These are phyloP conservation scores for Rhizoglyphus robini DNA, from an alignment of 1,140 invertebrate species.

Conservation along the genomic window DNA sequence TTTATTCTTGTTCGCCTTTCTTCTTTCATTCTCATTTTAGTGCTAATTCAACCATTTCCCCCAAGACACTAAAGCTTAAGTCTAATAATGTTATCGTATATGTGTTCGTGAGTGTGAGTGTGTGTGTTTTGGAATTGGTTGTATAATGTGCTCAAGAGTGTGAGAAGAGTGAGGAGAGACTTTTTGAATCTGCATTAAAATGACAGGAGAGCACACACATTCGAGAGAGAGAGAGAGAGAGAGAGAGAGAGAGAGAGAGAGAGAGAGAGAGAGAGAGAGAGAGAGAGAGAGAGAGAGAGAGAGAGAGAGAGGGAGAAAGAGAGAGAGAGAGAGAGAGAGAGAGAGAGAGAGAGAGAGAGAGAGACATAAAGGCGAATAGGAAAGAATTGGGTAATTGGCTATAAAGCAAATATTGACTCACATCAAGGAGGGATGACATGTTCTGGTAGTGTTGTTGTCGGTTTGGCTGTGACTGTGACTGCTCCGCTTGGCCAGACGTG, in stretches of 20 bases:
- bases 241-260: background rate
- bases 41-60: too few species aligned
- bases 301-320: background rate
- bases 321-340: background rate
- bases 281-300: background rate
- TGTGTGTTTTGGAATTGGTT: too few species aligned
- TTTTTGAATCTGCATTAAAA: too few species aligned
- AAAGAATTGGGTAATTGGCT: constrained; percentile 10
- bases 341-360: background rate
- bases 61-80: too few species aligned
- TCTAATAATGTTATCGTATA: too few species aligned
- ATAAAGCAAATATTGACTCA: constrained; percentile 11
- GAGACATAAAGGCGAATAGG: background rate
- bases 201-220: background rate
- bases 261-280: background rate
- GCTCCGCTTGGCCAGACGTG: background rate
- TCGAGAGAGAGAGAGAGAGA: background rate
- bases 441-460: background rate
- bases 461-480: background rate
- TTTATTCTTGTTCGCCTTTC: too few species aligned
- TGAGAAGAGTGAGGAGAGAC: too few species aligned
- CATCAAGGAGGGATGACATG: background rate
- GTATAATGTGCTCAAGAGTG: too few species aligned
- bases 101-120: too few species aligned
- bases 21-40: too few species aligned